These are phyloP conservation scores for Pseudomyrmex concolor DNA, from an alignment of 1,140 invertebrate species.

Conservation along the genomic window DNA sequence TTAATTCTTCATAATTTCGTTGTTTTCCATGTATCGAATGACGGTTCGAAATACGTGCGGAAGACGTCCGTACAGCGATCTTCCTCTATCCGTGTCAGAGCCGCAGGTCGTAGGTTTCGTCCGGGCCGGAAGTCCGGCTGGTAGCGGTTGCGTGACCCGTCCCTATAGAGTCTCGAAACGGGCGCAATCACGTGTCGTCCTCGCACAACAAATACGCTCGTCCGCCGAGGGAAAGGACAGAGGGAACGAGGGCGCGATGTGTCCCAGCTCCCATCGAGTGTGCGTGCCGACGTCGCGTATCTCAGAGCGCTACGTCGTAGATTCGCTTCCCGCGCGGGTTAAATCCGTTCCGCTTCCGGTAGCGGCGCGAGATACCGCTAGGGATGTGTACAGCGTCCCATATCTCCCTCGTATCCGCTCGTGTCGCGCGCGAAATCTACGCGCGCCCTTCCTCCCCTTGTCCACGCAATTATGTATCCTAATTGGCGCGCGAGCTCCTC, in stretches of 20 bases:
- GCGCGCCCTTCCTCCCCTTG: slow-evolving; percentile 15
- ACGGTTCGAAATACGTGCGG: neutral
- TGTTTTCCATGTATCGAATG: neutral
- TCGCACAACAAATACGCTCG: slow-evolving; percentile 51
- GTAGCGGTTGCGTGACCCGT: slow-evolving; percentile 68
- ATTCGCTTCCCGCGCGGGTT: slow-evolving; percentile 63
- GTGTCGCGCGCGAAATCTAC: slow-evolving; percentile 54
- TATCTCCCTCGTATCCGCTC: slow-evolving; percentile 58
- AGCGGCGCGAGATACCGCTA: slow-evolving; percentile 61
- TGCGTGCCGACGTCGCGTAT: slow-evolving; percentile 74
- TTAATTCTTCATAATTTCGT: neutral
- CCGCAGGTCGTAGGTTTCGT: slow-evolving; percentile 30
- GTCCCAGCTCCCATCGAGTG: slow-evolving; percentile 34
- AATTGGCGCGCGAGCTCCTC: slow-evolving; percentile 47
- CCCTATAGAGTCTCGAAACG: slow-evolving; percentile 39
- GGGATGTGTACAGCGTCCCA: slow-evolving; percentile 54
- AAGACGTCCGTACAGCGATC: neutral
- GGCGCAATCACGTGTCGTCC: slow-evolving; percentile 55
- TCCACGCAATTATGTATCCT: slow-evolving; percentile 53
- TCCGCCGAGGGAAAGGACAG: neutral
- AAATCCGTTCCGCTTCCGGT: slow-evolving; percentile 71
- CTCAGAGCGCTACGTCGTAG: slow-evolving; percentile 70
- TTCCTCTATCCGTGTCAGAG: slow-evolving; percentile 18
- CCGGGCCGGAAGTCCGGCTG: slow-evolving; percentile 41
- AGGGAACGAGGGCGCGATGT: slow-evolving; percentile 4